phyloP scores from a whole-genome alignment of 2,888 invertebrate genomes.

The Agriopis aurantiaria region DNA sequence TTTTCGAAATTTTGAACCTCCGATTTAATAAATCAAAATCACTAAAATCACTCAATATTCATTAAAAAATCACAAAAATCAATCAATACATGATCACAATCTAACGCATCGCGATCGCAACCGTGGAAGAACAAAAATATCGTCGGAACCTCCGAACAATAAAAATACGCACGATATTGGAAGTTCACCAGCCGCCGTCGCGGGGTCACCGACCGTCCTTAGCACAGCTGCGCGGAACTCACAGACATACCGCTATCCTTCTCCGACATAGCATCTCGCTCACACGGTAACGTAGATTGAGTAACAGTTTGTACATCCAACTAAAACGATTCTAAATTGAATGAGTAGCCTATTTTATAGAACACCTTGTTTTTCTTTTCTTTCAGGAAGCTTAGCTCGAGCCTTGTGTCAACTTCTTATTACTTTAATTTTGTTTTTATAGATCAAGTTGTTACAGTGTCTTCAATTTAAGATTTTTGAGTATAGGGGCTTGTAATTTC shows the following conservation, averaged over 20 bases:
- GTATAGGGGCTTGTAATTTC: neutral
- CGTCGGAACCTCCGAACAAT: slow-evolving; percentile 51
- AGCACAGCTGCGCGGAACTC: slow-evolving; percentile 76
- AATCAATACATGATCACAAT: slow-evolving; percentile 41
- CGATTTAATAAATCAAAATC: neutral
- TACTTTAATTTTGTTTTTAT: neutral
- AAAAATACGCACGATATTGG: slow-evolving; percentile 79
- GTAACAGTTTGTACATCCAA: slow-evolving; percentile 22
- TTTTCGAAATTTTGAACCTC: neutral
- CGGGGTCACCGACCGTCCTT: slow-evolving; percentile 86
- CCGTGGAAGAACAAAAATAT: slow-evolving; percentile 51
- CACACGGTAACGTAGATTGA: slow-evolving; percentile 45
- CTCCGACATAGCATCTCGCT: slow-evolving; percentile 69
- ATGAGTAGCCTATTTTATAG: slow-evolving; percentile 15
- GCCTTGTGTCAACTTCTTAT: neutral
- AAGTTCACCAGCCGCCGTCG: slow-evolving; percentile 83
- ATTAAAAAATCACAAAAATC: slow-evolving; percentile 20
- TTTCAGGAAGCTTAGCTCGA: too few relatives aligned
- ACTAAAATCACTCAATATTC: neutral
- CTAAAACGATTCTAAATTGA: slow-evolving; percentile 17
- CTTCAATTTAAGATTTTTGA: neutral
- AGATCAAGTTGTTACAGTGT: neutral
- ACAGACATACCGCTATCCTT: slow-evolving; percentile 69
- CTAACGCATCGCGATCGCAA: slow-evolving; percentile 49
- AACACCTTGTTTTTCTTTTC: neutral